phyloP scores from a whole-genome alignment of 2,888 invertebrate genomes.

The Heliconius aoede region DNA sequence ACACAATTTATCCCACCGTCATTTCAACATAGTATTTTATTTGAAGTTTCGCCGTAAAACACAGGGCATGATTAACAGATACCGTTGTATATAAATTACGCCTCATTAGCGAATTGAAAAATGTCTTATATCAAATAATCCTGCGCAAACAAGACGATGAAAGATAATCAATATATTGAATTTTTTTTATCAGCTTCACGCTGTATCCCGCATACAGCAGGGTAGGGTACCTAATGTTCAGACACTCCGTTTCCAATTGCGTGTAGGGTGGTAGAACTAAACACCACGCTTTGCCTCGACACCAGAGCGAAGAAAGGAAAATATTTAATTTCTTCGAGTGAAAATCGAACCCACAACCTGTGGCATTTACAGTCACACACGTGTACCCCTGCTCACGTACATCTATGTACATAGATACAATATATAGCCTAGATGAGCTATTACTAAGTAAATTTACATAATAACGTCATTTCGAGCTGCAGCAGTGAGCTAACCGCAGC shows the following conservation, averaged over 20 bases:
- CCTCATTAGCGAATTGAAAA: background rate
- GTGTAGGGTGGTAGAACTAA: no score
- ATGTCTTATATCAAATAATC: background rate
- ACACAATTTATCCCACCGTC: background rate
- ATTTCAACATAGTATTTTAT: no score
- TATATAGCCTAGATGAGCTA: constrained; percentile 30
- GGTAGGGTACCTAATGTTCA: no score
- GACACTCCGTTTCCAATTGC: no score
- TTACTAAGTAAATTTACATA: constrained; percentile 41
- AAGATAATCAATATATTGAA: background rate
- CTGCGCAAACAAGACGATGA: background rate
- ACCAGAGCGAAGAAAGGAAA: no score
- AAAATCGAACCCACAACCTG: no score
- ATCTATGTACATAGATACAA: background rate
- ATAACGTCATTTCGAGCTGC: constrained; percentile 39
- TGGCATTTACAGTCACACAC: no score
- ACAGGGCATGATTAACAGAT: background rate
- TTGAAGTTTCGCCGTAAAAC: background rate
- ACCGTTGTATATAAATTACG: background rate
- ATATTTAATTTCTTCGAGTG: no score
- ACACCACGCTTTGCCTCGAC: no score
- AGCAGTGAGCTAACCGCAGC: constrained; percentile 29
- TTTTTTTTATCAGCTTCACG: no score
- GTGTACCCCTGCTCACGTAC: background rate
- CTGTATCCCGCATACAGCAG: no score